Evolutionary conservation across 1,140 invertebrate genomes (phyloP), one percentile per base, ranked within the genome.

Genomic region (Hycleus cichorii): DNA sequence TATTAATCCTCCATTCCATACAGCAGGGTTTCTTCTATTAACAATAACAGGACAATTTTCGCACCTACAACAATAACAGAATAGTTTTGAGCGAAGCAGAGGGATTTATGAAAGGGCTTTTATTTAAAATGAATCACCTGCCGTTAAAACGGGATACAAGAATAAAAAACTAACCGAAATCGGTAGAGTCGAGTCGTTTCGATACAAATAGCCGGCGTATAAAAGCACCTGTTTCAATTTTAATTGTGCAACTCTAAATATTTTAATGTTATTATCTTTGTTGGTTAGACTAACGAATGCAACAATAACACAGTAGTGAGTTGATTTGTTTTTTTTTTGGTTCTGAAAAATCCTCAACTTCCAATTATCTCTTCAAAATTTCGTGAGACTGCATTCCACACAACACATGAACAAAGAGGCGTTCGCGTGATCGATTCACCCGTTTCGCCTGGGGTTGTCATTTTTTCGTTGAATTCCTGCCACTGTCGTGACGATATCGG

Each of bases 361-460:
- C 56, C 60, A 62, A 62, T 62, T 62, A 62, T 54, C 57, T 52
- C 57, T 55, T 52, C 57, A 47, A 59, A 62, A 49, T 59, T 62
- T 58, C 7, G 4, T 32, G 32, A 47, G 51, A 50, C 60, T 55
- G 60, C 60, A 62, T 62, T 62, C 60, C 57, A 55, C 57, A 42
- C 55, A 50, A 46, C 60, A 57, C 58, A 62, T 56, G 54, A 62
- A 62, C 56, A 46, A 25, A 32, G 32, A 32, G 32, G 32, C 45
- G 44, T 44, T 59, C 60, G 60, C 60, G 60, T 62, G 60, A 62
- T 62, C 53, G 54, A 54, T 61, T 57, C 49, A 49, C 60, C 60
- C 52, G 56, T 62, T 62, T 62, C 42, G 60, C 60, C 60, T 27
- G 57, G 52, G 60, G 60, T 62, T 62, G 57, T 59, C 60, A 62